These are phyloP conservation scores for Rhopalosiphum maidis DNA, from an alignment of 1,140 invertebrate species.

Conservation along the genomic window DNA sequence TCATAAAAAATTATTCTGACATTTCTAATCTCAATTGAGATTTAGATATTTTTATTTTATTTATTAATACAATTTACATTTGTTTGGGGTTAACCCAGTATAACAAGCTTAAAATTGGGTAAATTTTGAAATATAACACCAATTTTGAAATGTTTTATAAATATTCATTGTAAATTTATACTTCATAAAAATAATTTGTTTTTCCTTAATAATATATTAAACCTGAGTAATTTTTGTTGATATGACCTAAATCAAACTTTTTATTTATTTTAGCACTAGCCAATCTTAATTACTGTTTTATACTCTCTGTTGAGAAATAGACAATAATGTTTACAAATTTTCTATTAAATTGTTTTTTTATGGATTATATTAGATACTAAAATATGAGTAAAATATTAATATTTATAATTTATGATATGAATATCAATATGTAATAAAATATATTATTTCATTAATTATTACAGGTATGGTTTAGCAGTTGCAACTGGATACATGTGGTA, in stretches of 20 bases:
- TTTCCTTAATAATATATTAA: too few relatives aligned
- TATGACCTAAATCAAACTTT: too few relatives aligned
- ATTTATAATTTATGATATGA: background rate
- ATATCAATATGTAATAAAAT: background rate
- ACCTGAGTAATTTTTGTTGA: too few relatives aligned
- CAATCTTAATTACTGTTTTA: background rate
- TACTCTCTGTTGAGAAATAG: background rate
- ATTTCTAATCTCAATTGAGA: background rate
- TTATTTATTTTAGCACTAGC: too few relatives aligned
- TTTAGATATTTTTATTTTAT: too few relatives aligned
- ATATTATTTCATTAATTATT: slow-evolving; percentile 54
- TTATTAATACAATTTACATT: background rate
- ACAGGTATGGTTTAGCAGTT: slow-evolving; percentile 60
- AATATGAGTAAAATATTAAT: background rate
- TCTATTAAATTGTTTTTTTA: background rate
- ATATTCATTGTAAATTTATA: too few relatives aligned
- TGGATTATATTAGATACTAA: background rate
- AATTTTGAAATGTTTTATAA: too few relatives aligned
- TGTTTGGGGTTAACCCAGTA: background rate
- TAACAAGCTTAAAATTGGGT: background rate
- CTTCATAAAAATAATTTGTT: too few relatives aligned
- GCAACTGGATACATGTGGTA: slow-evolving; percentile 61
- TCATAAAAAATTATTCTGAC: background rate
- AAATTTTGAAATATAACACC: background rate
- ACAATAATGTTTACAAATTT: background rate